Conservation (phyloP, 1,140 invertebrate genomes). For the Macrotrachela quadricornifera region DNA sequence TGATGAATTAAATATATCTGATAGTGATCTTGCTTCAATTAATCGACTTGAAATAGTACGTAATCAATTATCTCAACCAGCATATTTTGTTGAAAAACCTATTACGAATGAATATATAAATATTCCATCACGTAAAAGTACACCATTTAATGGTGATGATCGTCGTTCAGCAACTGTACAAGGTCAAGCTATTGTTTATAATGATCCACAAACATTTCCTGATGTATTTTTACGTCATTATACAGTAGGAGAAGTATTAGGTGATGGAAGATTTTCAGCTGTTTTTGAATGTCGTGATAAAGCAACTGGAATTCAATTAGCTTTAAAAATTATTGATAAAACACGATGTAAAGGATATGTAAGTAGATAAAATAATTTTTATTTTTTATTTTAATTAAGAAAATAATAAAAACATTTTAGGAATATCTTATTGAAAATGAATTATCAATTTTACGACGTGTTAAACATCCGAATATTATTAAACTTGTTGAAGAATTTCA, state of each 20-base stretch:
- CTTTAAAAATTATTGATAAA: constrained; percentile 5
- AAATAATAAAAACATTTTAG: no score
- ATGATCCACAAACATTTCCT: background rate
- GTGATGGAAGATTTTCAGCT: constrained; percentile 6
- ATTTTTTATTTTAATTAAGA: background rate
- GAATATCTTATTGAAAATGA: constrained; percentile 22
- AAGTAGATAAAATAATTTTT: background rate
- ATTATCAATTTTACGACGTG: constrained; percentile 22
- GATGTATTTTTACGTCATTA: constrained; percentile 3
- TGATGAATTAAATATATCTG: no score
- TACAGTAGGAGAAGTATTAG: constrained; percentile 1
- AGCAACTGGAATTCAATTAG: constrained; percentile 7
- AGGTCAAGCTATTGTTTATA: no score
- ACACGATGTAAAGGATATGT: background rate
- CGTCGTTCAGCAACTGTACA: no score
- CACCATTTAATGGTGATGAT: no score
- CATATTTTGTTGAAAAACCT: no score
- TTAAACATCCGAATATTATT: constrained; percentile 27
- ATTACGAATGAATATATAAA: no score
- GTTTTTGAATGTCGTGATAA: constrained; percentile 5
- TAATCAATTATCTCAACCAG: no score
- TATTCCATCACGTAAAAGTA: no score
- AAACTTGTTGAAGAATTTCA: constrained; percentile 22
- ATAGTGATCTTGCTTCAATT: no score
- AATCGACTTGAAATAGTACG: no score